Base-by-base conservation (phyloP, 1,140 invertebrate species). In the Drosophila takahashii region DNA sequence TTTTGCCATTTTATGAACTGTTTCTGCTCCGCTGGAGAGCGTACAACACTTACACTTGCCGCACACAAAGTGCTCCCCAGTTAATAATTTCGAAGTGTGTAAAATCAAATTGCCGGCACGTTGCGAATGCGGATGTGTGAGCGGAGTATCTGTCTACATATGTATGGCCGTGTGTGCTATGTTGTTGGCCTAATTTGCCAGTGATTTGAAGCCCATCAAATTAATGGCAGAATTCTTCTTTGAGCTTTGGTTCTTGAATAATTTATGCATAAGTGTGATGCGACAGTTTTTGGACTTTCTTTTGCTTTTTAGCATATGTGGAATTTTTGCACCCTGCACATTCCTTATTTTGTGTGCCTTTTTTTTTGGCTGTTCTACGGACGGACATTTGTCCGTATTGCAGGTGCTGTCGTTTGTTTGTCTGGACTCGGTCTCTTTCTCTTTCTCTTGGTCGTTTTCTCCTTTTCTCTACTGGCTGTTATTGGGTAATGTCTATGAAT, bases 11-110 rank as follows among this genome's bases (percentile, higher is more conserved):
- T 90, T 89, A 90, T 85, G 80, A 90, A 90, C 73, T 90, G 85
- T 50, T 50, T 50, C 27, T 32, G 47, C 27, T 50, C 47, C 47
- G 47, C 16, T 16, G 47, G 47, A 50, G n/a, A 10, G 47, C 13
- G 47, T 81, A 78, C 78, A 74, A 59, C 78, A 85, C 74, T 78
- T 75, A 81, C 74, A 58, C 66, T 80, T 86, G 73, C 56, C 75
- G 45, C 48, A 85, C 70, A 85, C 89, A 89, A 91, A 91, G 90
- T 90, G 81, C 81, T 91, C 89, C 89, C 89, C 78, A 91, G 89
- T 89, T 86, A 91, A 83, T 85, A 85, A 89, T 87, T 79, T 74
- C 72, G 56, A 87, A 79, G 60, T 74, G 79, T 81, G 81, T 90
- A 81, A 90, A 90, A 89, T 89, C 84, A 89, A 79, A 89, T 78